Conservation (phyloP, 2,113 vertebrate genomes). For the Cavia porcellus region DNA sequence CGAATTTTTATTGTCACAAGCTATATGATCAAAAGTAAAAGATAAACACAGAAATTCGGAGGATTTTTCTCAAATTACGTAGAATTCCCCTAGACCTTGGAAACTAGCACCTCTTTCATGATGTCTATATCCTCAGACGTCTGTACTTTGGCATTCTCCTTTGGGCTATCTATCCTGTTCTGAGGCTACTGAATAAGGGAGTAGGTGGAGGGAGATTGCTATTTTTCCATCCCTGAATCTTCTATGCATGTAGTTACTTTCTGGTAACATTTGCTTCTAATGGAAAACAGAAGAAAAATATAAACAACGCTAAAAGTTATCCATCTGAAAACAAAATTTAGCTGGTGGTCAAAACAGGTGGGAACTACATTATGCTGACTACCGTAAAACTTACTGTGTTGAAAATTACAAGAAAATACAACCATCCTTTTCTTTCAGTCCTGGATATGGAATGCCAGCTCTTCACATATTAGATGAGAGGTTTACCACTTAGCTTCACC, state of each 20-base stretch:
- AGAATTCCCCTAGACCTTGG: background rate
- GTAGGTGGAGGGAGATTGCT: background rate
- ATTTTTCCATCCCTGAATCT: background rate
- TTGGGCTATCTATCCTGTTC: background rate
- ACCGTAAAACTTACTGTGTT: constrained; percentile 7
- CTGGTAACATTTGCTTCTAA: background rate
- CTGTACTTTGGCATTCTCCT: background rate
- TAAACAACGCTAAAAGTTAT: background rate
- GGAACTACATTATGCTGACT: background rate
- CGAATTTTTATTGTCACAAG: constrained; percentile 47
- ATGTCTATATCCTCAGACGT: background rate
- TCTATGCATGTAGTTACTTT: background rate
- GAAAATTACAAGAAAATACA: constrained; percentile 14
- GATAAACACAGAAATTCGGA: constrained; percentile 29
- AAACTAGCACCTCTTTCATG: background rate
- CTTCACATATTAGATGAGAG: background rate
- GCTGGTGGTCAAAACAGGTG: constrained; percentile 5
- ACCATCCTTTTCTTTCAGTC: background rate
- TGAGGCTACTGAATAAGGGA: background rate
- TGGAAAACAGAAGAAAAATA: background rate
- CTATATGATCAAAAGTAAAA: constrained; percentile 40
- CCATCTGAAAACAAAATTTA: constrained; percentile 37
- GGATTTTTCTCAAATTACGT: constrained; percentile 21
- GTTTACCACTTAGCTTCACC: background rate
- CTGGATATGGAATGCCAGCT: background rate